Conservation (phyloP, 2,113 vertebrate species). For the Microcebus griseorufus region DNA sequence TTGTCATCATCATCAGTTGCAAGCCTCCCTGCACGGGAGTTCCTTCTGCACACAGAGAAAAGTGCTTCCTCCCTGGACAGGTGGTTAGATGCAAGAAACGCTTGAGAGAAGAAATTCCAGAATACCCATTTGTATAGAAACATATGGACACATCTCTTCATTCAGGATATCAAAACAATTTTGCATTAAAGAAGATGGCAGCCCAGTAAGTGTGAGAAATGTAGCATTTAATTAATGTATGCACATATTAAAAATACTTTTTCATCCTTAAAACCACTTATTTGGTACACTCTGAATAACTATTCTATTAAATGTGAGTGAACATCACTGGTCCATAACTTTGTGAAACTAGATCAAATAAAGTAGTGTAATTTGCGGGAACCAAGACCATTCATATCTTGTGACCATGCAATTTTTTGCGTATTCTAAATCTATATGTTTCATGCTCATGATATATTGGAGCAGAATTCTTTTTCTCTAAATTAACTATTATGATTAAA, state of each 20-base stretch:
- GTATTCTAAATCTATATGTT: not conserved
- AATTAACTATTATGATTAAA: not conserved
- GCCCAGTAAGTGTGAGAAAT: not conserved
- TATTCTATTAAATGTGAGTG: slow-evolving; percentile 1
- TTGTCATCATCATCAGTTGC: not conserved
- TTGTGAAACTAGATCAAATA: slow-evolving; percentile 48
- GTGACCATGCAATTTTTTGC: not conserved
- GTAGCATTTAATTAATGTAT: not conserved
- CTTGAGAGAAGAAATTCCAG: not conserved
- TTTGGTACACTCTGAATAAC: not conserved
- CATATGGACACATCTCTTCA: not conserved
- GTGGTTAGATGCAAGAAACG: not conserved
- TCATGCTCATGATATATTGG: not conserved
- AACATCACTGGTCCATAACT: not conserved
- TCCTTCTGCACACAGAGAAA: not conserved
- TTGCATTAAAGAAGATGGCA: not conserved
- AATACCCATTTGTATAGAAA: not conserved
- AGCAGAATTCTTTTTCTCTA: not conserved
- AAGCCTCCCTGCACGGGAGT: not conserved
- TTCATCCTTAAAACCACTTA: not conserved
- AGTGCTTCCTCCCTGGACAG: not conserved
- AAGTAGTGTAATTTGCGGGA: not conserved
- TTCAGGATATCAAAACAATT: not conserved
- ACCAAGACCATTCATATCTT: not conserved
- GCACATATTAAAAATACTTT: not conserved